Conservation (phyloP, 92 coral and sea anemone genomes). For the Phenganax marumi region DNA sequence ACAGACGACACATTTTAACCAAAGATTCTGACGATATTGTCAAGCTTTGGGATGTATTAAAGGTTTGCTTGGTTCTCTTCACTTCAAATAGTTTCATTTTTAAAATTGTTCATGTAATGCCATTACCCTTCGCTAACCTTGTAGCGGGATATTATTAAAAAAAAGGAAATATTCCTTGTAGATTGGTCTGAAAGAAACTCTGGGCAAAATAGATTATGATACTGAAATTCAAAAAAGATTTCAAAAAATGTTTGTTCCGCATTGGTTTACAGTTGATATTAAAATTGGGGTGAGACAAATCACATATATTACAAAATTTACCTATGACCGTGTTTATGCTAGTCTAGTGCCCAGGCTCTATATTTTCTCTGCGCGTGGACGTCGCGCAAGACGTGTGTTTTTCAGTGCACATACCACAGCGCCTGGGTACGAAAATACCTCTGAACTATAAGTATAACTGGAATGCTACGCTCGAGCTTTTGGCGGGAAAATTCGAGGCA, state of each 20-base stretch:
- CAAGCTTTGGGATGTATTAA: conserved; percentile 79
- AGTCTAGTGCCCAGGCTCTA: background rate
- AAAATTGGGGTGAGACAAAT: conserved; percentile 82
- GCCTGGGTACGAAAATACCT: too few species aligned
- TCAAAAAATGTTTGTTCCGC: conserved; percentile 76
- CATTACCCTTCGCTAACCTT: too few species aligned
- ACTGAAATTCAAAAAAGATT: conserved; percentile 84
- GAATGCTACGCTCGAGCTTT: background rate
- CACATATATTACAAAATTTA: background rate
- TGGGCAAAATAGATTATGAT: conserved; percentile 81
- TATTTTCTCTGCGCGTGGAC: too few species aligned
- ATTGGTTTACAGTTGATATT: conserved; percentile 94
- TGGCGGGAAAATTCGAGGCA: background rate
- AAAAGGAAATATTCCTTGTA: conserved; percentile 2
- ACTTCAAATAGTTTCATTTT: background rate
- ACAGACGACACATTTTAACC: conserved; percentile 79
- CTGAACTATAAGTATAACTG: too few species aligned
- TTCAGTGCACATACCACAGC: too few species aligned
- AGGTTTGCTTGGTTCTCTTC: conserved; percentile 43
- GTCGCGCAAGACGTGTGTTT: too few species aligned
- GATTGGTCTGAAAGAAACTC: conserved; percentile 75
- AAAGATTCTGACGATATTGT: conserved; percentile 75
- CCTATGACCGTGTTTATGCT: background rate
- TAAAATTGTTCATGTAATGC: background rate
- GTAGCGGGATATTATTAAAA: too few species aligned